phyloP scores from a whole-genome alignment of 2,113 vertebrate species.

The Microtus montanus region DNA sequence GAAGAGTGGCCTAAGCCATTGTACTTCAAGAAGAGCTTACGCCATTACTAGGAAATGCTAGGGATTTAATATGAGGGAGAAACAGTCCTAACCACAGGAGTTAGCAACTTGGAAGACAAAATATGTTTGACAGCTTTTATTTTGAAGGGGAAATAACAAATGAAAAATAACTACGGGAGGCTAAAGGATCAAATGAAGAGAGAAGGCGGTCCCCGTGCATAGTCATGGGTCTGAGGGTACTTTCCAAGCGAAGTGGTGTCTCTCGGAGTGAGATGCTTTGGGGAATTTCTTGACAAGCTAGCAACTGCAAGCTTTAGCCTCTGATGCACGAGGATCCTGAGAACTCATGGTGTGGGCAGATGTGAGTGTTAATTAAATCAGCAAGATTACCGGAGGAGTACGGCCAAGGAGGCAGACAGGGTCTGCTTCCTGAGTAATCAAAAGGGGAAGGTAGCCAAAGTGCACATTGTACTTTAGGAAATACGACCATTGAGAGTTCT shows the following conservation, averaged over 20 bases:
- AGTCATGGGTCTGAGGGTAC: not conserved
- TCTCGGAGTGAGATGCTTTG: not conserved
- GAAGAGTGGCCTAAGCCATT: not conserved
- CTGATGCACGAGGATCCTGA: not conserved
- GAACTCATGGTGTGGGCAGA: not conserved
- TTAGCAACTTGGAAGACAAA: not conserved
- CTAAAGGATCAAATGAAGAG: not conserved
- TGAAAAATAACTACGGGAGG: not conserved
- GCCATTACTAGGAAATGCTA: not conserved
- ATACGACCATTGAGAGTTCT: not conserved
- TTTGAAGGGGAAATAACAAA: not conserved
- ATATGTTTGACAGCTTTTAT: not conserved
- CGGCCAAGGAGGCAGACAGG: not conserved
- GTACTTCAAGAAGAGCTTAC: not conserved
- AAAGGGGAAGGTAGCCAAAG: not conserved
- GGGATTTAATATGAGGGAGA: not conserved
- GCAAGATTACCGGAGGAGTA: constrained; percentile 5
- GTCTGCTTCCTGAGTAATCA: not conserved
- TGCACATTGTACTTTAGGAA: not conserved
- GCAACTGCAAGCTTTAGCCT: not conserved
- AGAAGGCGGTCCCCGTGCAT: rapidly evolving
- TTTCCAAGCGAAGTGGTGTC: not conserved
- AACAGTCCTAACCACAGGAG: not conserved
- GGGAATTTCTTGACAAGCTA: not conserved
- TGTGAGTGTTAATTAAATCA: constrained; percentile 41